Base-by-base conservation (phyloP, 1,140 invertebrate genomes). In the Lasaia peninsularis region DNA sequence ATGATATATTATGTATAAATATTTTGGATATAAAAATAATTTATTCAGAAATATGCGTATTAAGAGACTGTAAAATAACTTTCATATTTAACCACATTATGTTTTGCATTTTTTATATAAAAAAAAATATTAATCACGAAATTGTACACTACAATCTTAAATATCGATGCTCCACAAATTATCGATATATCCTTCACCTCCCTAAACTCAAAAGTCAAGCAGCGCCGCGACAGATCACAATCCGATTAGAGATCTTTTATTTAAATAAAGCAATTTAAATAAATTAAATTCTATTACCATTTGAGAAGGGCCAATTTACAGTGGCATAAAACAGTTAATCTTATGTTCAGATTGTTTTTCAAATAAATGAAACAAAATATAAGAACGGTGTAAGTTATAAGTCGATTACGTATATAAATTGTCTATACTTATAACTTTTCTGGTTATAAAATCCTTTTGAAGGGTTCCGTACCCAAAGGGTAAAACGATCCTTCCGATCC, bases 201-300 rank as follows among this genome's bases (percentile, higher is more conserved):
- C 16, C 37, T 16, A 7, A 14, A 44, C 14, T 4, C 18, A 12
- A 5, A 10, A 37, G 37, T 34, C 20, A 49, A 55, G 32, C 31
- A 21, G 32, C 49, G 10, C 58, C 48, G 44, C 18, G 28, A 60
- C 44, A 49, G 24, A 60, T 56, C 50, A 56, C 34, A 60, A 51
- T 55, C 59, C 21, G 54, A 56, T 37, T 56, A 52, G 31, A 21
- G 9, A 51, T 28, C 59, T 60, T 60, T 60, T 33, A 35, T 55
- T 51, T 31, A 2, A 16, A 52, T 18, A 55, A 8, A 40, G 35
- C 54, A 12, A 51, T 7, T 12, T 6, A 28, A 14, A 21, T 5
- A 21, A 48, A 21, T 20, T 21, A 48, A 48, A 48, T 48, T n/a
- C 16, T 21, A 48, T 20, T 20, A 10, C 16, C 18, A 11, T 2